Evolutionary conservation across 2,888 invertebrate genomes (phyloP).

Genomic region (Amaurobius ferox): DNA sequence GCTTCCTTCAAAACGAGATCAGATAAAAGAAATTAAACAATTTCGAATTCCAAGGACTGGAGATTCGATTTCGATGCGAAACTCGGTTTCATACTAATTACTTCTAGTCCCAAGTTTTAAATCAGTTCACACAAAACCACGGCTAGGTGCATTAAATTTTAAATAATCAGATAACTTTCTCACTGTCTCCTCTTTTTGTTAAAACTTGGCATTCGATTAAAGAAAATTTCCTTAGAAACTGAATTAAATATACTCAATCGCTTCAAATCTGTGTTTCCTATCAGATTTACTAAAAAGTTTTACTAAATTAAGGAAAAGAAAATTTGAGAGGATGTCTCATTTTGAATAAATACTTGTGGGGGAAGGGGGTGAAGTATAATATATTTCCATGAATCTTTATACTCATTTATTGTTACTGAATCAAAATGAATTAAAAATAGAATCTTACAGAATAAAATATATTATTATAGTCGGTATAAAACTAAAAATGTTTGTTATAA

Average conservation of each 20-base stretch:
- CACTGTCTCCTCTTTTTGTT: neutral
- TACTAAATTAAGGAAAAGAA: too few species aligned
- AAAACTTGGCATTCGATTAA: neutral
- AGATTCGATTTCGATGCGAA: neutral
- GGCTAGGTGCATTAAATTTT: neutral
- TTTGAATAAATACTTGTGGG: too few species aligned
- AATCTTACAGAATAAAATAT: too few species aligned
- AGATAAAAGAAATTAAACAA: neutral
- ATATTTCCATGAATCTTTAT: too few species aligned
- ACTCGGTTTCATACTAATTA: slow-evolving; percentile 7
- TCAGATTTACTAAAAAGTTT: neutral
- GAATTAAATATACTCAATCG: neutral
- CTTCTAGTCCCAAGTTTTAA: neutral
- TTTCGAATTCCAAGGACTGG: neutral
- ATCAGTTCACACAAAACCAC: neutral
- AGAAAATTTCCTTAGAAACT: neutral
- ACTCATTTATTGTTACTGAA: too few species aligned
- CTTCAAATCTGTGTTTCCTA: neutral
- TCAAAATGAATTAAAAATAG: too few species aligned
- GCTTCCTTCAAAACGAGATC: neutral
- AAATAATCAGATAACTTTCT: neutral
- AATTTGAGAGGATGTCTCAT: too few species aligned
- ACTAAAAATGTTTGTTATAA: neutral
- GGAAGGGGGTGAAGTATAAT: too few species aligned
- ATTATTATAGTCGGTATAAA: too few species aligned